These are phyloP conservation scores for Ectemnius continuus DNA, from an alignment of 2,888 invertebrate species.

Conservation along the genomic window DNA sequence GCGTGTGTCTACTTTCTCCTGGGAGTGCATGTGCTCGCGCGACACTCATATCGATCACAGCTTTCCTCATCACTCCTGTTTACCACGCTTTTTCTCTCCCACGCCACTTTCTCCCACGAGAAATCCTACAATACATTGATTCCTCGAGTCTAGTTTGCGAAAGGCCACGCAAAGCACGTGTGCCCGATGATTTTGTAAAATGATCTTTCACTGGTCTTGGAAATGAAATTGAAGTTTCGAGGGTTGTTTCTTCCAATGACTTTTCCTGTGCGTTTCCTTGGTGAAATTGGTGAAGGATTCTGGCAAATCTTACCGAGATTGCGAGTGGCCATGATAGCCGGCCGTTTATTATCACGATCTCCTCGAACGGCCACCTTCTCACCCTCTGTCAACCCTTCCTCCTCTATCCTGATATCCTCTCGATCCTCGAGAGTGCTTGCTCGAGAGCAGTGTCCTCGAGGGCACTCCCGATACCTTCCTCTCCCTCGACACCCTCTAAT, in stretches of 20 bases:
- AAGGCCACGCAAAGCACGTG: background rate
- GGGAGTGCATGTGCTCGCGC: conserved; percentile 42
- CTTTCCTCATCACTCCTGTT: conserved; percentile 14
- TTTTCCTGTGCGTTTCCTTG: too few species aligned
- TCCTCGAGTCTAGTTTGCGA: background rate
- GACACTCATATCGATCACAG: conserved; percentile 49
- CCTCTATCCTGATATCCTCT: background rate
- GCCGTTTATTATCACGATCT: conserved; percentile 28
- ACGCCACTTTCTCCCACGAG: background rate
- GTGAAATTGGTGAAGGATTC: background rate
- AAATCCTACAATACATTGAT: too few species aligned
- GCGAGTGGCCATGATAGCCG: conserved; percentile 52
- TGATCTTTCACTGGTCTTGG: background rate
- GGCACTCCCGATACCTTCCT: conserved; percentile 26
- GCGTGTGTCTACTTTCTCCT: conserved; percentile 21
- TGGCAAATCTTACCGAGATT: conserved; percentile 46
- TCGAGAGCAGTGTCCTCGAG: conserved; percentile 21
- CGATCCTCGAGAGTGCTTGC: conserved; percentile 8
- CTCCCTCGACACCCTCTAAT: background rate
- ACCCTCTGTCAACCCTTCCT: conserved; percentile 14
- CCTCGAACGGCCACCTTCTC: conserved; percentile 14
- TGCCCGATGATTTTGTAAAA: background rate
- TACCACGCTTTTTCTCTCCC: conserved; percentile 26
- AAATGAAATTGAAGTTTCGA: background rate
- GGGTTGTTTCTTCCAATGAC: too few species aligned